Percentiles rank a stretch among this genome's conserved stretches.
Conservation (phyloP, 2,797 vertebrate species). For the Spinibarbus caldwelli region DNA sequence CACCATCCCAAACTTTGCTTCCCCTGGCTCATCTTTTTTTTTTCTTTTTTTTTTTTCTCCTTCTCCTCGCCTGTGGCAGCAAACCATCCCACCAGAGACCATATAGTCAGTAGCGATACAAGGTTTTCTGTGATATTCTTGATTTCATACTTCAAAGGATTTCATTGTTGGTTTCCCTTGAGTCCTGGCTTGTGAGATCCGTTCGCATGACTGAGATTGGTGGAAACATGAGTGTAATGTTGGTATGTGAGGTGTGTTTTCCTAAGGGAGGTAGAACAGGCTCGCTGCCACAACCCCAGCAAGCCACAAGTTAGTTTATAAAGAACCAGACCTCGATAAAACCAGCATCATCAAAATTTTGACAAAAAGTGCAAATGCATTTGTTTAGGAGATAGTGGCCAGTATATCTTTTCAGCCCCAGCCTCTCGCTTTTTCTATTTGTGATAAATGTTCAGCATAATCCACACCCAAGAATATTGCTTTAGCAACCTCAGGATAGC, state of each 20-base stretch:
- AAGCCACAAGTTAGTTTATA: constrained; percentile 32
- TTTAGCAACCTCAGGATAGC: constrained; percentile 35
- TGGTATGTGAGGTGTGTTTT: constrained; percentile 22
- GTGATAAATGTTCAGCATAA: constrained; percentile 47
- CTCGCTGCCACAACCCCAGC: constrained; percentile 43
- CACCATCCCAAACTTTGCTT: not conserved
- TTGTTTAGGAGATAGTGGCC: constrained; percentile 43
- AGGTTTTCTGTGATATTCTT: constrained; percentile 36
- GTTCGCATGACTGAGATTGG: constrained; percentile 26
- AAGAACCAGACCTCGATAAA: constrained; percentile 42
- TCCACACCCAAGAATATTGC: constrained; percentile 39
- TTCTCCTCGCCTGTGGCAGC: not conserved
- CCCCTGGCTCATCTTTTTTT: not conserved
- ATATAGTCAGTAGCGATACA: constrained; percentile 6
- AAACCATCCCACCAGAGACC: not conserved
- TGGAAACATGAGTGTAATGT: constrained; percentile 49
- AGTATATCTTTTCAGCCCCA: too few relatives aligned
- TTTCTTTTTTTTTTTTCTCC: not conserved
- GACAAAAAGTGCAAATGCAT: constrained; percentile 50
- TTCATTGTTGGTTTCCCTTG: constrained; percentile 24
- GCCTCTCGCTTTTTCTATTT: not conserved
- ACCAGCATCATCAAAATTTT: constrained; percentile 44
- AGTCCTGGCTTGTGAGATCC: constrained; percentile 14
- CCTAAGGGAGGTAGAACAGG: not conserved
- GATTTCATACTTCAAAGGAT: constrained; percentile 33